Base-by-base conservation (phyloP, 2,797 vertebrate genomes). In the Gallinago nigripennis region DNA sequence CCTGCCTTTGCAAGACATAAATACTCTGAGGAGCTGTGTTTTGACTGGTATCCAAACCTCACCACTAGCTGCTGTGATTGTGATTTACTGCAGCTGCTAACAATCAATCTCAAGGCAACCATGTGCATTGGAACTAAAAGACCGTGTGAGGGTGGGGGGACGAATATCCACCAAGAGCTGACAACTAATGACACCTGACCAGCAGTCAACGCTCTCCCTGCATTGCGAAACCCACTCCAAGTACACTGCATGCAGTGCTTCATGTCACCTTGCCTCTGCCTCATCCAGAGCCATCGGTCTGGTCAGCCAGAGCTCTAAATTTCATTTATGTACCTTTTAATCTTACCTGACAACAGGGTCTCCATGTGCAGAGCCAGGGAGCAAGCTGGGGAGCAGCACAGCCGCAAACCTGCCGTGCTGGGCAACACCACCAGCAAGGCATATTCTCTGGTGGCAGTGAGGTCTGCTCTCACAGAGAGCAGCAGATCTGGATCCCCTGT, bases 31-130 rank as follows among this genome's bases (percentile, higher is more conserved):
- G 78, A 92, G 90, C 88, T 78, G 51, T 65, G 8, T 91, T 81
- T 85, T 93, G 86, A 88, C 88, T 92, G 93, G 54, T 92, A 96
- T 89, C 90, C 86, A 94, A 66, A 93, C 76, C 65, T 87, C 92
- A 79, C 86, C 75, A 1, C 77, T n/a, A 69, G 66, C 83, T 77
- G 57, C 92, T 61, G 79, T 1, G 58, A 54, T 9, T 69, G 84
- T 86, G 87, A 96, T 96, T 94, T 94, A 95, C 78, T 39, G 86
- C 90, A 84, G 46, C 76, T 92, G 88, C 54, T 91, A 88, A n/a
- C 76, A 41, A 88, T 88, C 93, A 83, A 41, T 90, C 81, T 72
- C 65, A 70, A 72, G 88, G 71, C 72, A 92, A 64, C 31, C 0
- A 3, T 1, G 18, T 39, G 66, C 41, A 37, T 78, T 76, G 33